Conservation (phyloP, 2,797 vertebrate genomes). For the Karalla daura region DNA sequence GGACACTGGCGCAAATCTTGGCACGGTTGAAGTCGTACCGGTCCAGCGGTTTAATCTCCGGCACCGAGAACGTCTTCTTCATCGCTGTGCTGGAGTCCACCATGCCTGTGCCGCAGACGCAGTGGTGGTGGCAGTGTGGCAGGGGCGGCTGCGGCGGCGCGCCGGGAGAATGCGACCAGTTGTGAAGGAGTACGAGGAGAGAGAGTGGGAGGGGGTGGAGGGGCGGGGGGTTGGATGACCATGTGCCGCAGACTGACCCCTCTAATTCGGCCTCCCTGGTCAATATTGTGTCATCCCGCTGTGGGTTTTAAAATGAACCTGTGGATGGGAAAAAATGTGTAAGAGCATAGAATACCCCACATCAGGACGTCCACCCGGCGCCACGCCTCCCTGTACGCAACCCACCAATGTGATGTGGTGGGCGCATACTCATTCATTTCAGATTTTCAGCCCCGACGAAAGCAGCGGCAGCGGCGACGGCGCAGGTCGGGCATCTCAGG, state of each 20-base stretch:
- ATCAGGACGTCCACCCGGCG: not conserved
- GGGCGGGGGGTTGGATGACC: conserved; percentile 44
- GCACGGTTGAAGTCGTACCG: conserved; percentile 89
- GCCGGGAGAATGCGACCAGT: conserved; percentile 41
- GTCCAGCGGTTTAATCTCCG: conserved; percentile 91
- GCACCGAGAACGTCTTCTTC: conserved; percentile 86
- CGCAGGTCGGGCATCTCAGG: no score
- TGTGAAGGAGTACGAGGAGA: conserved; percentile 26
- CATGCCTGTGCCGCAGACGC: conserved; percentile 74
- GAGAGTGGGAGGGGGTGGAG: conserved; percentile 15
- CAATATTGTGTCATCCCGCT: no score
- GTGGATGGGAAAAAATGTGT: no score
- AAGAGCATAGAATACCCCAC: not conserved
- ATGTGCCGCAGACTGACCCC: conserved; percentile 28
- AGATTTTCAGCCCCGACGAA: not conserved
- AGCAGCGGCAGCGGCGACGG: not conserved
- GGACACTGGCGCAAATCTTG: conserved; percentile 87
- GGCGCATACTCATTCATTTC: not conserved
- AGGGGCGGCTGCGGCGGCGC: conserved; percentile 13
- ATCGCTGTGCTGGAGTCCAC: conserved; percentile 81
- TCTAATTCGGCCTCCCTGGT: no score
- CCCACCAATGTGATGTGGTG: not conserved
- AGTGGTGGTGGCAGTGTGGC: conserved; percentile 23
- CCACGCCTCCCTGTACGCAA: conserved; percentile 42
- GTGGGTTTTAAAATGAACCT: no score